These are phyloP conservation scores for Nothocercus julius DNA, from an alignment of 2,113 vertebrate genomes.

Conservation along the genomic window DNA sequence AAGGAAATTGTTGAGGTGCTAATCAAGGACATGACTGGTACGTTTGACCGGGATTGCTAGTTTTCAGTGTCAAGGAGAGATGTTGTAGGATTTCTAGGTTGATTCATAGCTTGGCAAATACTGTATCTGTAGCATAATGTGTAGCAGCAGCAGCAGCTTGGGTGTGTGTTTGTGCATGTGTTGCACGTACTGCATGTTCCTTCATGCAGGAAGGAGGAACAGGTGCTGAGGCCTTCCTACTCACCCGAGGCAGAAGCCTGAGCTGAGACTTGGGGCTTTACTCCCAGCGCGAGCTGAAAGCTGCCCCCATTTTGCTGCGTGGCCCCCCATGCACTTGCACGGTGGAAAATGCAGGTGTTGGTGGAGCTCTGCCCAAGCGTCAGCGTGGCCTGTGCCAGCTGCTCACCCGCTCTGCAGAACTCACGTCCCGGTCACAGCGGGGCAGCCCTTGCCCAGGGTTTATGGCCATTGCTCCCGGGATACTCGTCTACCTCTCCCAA, in stretches of 20 bases:
- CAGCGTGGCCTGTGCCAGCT: rapidly evolving
- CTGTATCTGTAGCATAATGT: rapidly evolving
- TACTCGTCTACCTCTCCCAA: neutral
- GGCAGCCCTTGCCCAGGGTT: neutral
- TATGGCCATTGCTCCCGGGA: too few species aligned
- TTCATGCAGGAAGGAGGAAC: neutral
- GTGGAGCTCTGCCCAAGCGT: neutral
- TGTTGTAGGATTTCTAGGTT: too few species aligned
- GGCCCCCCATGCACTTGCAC: neutral
- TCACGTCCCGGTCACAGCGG: neutral
- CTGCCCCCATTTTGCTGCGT: neutral
- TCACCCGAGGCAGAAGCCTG: neutral
- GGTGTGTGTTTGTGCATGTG: rapidly evolving
- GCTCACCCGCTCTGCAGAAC: neutral
- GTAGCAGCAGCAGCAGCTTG: rapidly evolving
- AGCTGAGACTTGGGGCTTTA: neutral
- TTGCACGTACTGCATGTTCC: neutral
- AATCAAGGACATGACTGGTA: slow-evolving; percentile 89
- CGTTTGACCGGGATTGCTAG: neutral
- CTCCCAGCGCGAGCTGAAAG: neutral
- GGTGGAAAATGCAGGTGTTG: neutral
- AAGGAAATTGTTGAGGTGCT: slow-evolving; percentile 86
- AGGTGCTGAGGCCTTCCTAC: neutral
- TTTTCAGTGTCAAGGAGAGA: neutral
- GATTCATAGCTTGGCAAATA: neutral